Evolutionary conservation across 1,140 invertebrate species (phyloP).

Genomic region (Trachymyrmex septentrionalis): DNA sequence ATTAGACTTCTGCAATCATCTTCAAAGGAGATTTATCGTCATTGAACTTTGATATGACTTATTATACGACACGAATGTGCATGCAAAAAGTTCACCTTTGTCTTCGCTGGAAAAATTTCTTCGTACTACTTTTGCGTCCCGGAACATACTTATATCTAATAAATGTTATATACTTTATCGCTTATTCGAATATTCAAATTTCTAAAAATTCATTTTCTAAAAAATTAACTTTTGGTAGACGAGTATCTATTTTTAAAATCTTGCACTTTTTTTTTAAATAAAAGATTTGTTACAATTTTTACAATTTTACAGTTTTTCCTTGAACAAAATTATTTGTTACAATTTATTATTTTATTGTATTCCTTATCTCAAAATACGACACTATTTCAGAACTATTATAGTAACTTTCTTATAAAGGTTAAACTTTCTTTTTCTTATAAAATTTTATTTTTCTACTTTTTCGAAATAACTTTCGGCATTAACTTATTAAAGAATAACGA

Average conservation of each 20-base stretch:
- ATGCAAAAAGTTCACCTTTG: background rate
- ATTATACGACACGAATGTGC: background rate
- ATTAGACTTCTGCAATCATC: background rate
- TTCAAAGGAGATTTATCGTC: constrained; percentile 3
- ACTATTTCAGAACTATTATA: no score
- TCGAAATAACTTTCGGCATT: background rate
- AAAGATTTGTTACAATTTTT: no score
- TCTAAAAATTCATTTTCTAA: background rate
- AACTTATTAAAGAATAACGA: background rate
- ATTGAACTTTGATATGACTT: constrained; percentile 15
- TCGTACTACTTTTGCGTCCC: background rate
- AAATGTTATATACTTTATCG: background rate
- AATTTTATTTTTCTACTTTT: background rate
- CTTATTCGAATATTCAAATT: background rate
- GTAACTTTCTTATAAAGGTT: no score
- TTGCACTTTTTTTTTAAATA: no score
- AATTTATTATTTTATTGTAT: no score
- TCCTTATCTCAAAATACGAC: no score
- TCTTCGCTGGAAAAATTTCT: background rate
- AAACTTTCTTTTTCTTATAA: background rate
- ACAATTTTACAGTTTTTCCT: no score
- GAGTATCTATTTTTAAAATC: background rate
- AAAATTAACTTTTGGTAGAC: background rate
- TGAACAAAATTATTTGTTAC: no score
- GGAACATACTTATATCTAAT: background rate